phyloP scores from a whole-genome alignment of 1,140 invertebrate species.

The Apis dorsata region DNA sequence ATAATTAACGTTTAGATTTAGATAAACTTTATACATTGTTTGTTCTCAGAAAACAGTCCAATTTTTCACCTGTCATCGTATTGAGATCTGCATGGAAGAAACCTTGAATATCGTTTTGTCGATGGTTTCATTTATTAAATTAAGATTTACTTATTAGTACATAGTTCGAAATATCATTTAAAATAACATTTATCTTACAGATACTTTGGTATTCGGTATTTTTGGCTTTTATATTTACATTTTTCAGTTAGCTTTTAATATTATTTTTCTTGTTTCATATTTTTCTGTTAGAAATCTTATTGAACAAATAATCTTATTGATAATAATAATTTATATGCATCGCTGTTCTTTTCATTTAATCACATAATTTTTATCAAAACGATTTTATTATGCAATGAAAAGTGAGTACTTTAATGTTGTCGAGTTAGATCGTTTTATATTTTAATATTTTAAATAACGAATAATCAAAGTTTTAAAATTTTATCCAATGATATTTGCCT shows the following conservation, averaged over 20 bases:
- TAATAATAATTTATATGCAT: neutral
- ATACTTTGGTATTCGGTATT: neutral
- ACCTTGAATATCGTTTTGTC: constrained; percentile 10
- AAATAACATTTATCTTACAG: neutral
- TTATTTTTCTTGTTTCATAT: neutral
- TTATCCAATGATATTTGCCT: neutral
- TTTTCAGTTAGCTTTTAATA: neutral
- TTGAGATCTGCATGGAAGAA: constrained; percentile 7
- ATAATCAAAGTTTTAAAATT: neutral
- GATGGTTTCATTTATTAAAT: constrained; percentile 20
- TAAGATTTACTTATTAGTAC: constrained; percentile 11
- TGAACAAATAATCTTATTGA: too few relatives aligned
- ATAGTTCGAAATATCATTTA: neutral
- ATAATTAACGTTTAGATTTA: neutral
- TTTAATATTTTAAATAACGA: too few relatives aligned
- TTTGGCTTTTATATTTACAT: neutral
- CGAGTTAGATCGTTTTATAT: neutral
- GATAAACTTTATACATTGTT: constrained; percentile 11
- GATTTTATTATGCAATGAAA: neutral
- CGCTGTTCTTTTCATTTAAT: neutral
- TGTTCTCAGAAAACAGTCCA: constrained; percentile 16
- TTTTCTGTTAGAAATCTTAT: neutral
- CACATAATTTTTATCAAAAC: neutral
- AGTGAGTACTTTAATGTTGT: constrained; percentile 16
- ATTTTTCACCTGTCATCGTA: constrained; percentile 3